phyloP scores from a whole-genome alignment of 2,113 vertebrate genomes.

The Oreochromis tanganicae region DNA sequence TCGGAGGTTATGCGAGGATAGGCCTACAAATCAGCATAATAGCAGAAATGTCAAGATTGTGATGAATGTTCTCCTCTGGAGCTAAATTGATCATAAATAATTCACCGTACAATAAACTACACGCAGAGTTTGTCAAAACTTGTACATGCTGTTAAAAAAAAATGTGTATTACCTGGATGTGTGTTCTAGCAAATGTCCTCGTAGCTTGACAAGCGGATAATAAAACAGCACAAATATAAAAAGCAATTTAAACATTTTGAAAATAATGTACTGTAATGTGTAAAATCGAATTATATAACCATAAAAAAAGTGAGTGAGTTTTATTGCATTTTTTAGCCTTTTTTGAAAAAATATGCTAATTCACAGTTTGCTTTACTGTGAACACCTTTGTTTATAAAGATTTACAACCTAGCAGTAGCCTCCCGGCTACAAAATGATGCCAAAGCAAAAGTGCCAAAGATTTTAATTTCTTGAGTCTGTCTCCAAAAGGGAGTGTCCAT shows the following conservation, averaged over 20 bases:
- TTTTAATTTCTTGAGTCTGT: not conserved
- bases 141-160: not conserved
- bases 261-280: not conserved
- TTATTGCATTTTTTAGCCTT: not conserved
- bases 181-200: not conserved
- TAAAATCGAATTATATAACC: not conserved
- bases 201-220: not conserved
- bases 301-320: not conserved
- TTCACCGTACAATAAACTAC: not conserved
- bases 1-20: not conserved
- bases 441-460: not conserved
- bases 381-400: not conserved
- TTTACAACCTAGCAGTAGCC: not conserved
- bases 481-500: not conserved
- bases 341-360: not conserved
- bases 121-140: not conserved
- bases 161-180: not conserved
- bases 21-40: not conserved
- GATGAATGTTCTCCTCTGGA: not conserved
- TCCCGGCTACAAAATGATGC: not conserved
- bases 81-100: slow-evolving; percentile 11
- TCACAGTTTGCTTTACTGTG: not conserved
- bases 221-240: not conserved
- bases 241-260: not conserved
- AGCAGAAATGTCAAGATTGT: not conserved